Conservation (phyloP, 2,113 vertebrate species). For the Bujurquina vittata region DNA sequence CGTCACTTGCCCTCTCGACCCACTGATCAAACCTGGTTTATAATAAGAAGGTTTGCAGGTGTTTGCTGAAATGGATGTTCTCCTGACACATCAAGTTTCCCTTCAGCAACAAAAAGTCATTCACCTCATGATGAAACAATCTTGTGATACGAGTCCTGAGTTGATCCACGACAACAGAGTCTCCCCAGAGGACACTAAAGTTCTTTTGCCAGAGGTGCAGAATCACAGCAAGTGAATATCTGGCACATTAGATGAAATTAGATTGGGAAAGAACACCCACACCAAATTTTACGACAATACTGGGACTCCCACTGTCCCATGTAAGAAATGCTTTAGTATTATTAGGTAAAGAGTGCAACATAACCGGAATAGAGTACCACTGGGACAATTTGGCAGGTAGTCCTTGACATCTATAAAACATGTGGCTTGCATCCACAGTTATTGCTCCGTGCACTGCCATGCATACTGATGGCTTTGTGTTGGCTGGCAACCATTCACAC, state of each 20-base stretch:
- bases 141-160: not conserved
- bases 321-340: constrained; percentile 37
- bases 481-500: constrained; percentile 11
- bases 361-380: constrained; percentile 34
- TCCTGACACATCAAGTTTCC: not conserved
- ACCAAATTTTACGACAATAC: constrained; percentile 16
- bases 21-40: not conserved
- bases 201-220: constrained; percentile 5
- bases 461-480: constrained; percentile 45
- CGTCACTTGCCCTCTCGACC: not conserved
- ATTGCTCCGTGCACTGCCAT: constrained; percentile 2
- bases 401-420: constrained; percentile 56
- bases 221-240: constrained; percentile 21
- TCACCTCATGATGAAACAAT: not conserved
- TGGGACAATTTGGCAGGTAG: constrained; percentile 49
- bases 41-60: not conserved
- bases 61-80: not conserved
- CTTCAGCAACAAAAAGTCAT: not conserved
- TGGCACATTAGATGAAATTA: constrained; percentile 41
- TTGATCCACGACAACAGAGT: not conserved
- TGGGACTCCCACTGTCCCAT: constrained; percentile 32
- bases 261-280: constrained; percentile 7
- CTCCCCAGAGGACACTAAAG: constrained; percentile 2
- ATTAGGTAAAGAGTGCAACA: constrained; percentile 47
- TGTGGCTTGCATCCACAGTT: constrained; percentile 34